A percentile compares a stretch with the other conserved stretches of the same genome.
Evolutionary conservation across 2,888 invertebrate genomes (phyloP).

Genomic region (Patella depressa): DNA sequence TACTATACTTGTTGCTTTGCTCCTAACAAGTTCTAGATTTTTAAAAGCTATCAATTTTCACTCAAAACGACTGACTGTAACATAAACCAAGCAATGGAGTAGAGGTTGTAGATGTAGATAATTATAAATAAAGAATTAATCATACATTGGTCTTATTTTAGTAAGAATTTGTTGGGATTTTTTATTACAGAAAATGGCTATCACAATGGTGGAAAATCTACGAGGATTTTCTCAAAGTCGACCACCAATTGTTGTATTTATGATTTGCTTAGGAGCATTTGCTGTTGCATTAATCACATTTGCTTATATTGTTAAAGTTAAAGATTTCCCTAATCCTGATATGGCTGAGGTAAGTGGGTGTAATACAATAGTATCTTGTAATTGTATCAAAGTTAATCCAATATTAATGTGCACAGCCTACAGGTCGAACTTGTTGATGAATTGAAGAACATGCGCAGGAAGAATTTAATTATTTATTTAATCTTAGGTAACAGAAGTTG

Average conservation of each 20-base stretch:
- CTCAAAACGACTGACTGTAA: neutral
- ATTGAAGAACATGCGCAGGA: too few relatives aligned
- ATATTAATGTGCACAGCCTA: too few relatives aligned
- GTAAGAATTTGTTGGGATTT: too few relatives aligned
- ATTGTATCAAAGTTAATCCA: too few relatives aligned
- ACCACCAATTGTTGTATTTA: slow-evolving; percentile 71
- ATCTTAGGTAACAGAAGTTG: too few relatives aligned
- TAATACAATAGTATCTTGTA: too few relatives aligned
- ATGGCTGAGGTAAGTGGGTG: slow-evolving; percentile 48
- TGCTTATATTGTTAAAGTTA: slow-evolving; percentile 67
- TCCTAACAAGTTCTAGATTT: too few relatives aligned
- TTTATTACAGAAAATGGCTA: slow-evolving; percentile 35
- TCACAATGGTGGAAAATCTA: slow-evolving; percentile 64
- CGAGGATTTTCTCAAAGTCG: slow-evolving; percentile 64
- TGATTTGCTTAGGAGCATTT: slow-evolving; percentile 69
- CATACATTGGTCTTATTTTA: neutral
- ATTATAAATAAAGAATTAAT: neutral
- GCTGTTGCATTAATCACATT: slow-evolving; percentile 67
- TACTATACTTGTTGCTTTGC: too few relatives aligned
- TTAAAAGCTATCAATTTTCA: too few relatives aligned
- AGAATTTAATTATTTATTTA: too few relatives aligned
- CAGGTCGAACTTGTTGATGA: too few relatives aligned
- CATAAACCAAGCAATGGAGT: neutral
- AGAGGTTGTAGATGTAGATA: neutral
- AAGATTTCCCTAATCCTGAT: slow-evolving; percentile 68